phyloP scores from a whole-genome alignment of 2,113 vertebrate species.

The Varanus komodoensis region DNA sequence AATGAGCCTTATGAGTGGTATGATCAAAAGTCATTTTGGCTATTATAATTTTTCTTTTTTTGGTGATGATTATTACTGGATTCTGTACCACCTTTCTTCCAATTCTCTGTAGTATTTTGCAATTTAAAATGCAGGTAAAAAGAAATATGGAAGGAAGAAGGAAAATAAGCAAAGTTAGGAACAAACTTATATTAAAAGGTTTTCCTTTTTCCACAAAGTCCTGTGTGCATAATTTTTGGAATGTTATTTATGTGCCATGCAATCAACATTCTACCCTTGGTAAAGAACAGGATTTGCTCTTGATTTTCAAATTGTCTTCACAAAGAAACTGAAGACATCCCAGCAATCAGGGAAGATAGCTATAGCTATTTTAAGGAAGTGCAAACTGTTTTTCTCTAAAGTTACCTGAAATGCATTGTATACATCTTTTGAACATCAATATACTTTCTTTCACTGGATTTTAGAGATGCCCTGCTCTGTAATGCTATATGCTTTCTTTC shows the following conservation, averaged over 20 bases:
- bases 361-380: conserved; percentile 40
- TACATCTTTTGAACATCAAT: conserved; percentile 63
- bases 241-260: not conserved
- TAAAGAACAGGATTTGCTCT: not conserved
- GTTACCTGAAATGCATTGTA: conserved; percentile 68
- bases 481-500: conserved; percentile 50
- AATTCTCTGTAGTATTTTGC: not conserved
- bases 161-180: not conserved
- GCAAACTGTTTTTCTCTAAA: conserved; percentile 48
- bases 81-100: not conserved
- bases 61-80: not conserved
- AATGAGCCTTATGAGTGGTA: no score
- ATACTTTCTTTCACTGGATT: conserved; percentile 74
- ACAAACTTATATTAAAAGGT: not conserved
- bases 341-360: conserved; percentile 19
- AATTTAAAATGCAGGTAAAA: not conserved
- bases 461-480: conserved; percentile 66
- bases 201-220: not conserved
- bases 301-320: conserved; percentile 13
- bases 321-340: conserved; percentile 43
- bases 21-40: not conserved
- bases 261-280: not conserved
- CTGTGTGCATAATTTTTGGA: not conserved
- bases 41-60: not conserved
- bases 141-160: not conserved